A percentile compares a stretch with the other conserved stretches of the same genome.
Conservation (phyloP, 1,140 invertebrate genomes). For the Babylonia areolata region DNA sequence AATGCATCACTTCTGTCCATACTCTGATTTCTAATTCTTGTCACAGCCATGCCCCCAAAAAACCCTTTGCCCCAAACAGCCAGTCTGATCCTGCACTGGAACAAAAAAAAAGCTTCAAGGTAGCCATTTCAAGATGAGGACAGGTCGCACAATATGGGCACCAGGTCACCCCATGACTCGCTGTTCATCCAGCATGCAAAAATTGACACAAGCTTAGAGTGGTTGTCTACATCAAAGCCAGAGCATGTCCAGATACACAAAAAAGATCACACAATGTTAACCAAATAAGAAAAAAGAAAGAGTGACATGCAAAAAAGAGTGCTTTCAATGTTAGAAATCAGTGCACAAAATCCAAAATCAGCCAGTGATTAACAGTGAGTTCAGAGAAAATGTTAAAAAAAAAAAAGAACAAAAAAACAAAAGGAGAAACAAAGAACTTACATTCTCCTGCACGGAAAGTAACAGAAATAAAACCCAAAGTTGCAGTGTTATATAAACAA, state of each 20-base stretch:
- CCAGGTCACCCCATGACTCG: too few relatives aligned
- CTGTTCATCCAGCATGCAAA: too few relatives aligned
- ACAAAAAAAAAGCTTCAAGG: too few relatives aligned
- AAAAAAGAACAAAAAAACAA: not conserved
- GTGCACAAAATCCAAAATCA: not conserved
- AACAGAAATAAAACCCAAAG: constrained; percentile 6
- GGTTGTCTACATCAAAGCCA: not conserved
- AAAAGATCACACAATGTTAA: not conserved
- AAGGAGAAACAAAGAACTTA: constrained; percentile 32
- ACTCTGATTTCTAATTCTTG: too few relatives aligned
- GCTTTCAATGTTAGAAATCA: not conserved
- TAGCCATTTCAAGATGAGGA: too few relatives aligned
- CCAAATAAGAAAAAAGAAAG: not conserved
- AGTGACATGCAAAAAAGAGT: not conserved
- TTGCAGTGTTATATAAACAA: not conserved
- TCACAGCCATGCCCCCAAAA: too few relatives aligned
- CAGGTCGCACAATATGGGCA: too few relatives aligned
- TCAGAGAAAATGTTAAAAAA: not conserved
- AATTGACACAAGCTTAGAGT: not conserved
- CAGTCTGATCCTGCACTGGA: too few relatives aligned
- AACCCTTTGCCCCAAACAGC: too few relatives aligned
- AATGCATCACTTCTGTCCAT: too few relatives aligned
- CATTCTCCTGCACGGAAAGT: constrained; percentile 29
- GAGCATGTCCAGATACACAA: not conserved
- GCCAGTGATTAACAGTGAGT: not conserved